These are phyloP conservation scores for Andrena haemorrhoa DNA, from an alignment of 2,888 invertebrate species.

Conservation along the genomic window DNA sequence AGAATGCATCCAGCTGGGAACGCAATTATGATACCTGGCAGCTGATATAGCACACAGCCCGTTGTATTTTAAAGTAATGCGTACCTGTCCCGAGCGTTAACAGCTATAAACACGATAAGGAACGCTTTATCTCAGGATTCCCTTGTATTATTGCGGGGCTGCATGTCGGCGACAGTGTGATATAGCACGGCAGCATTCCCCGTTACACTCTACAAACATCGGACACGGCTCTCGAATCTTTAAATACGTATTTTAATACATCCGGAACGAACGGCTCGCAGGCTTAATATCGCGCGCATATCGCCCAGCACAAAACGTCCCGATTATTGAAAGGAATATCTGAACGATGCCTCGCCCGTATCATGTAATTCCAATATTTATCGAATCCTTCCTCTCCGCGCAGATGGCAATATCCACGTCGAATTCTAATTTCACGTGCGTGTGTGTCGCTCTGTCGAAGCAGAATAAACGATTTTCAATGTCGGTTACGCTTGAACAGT, in stretches of 20 bases:
- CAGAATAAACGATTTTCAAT: background rate
- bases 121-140: slow-evolving; percentile 12
- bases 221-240: slow-evolving; percentile 28
- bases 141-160: slow-evolving; percentile 28
- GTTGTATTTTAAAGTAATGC: background rate
- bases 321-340: slow-evolving; percentile 49
- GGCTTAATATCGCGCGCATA: slow-evolving; percentile 23
- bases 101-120: slow-evolving; percentile 16
- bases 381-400: slow-evolving; percentile 25
- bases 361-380: slow-evolving; percentile 59
- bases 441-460: background rate
- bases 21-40: background rate
- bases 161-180: slow-evolving; percentile 28
- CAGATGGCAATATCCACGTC: background rate
- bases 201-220: slow-evolving; percentile 21
- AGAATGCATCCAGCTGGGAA: too few relatives aligned
- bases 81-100: slow-evolving; percentile 2
- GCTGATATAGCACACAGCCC: background rate
- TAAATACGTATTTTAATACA: slow-evolving; percentile 39
- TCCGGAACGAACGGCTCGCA: slow-evolving; percentile 3
- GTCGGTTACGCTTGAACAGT: too few relatives aligned
- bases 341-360: slow-evolving; percentile 41
- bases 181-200: slow-evolving; percentile 13
- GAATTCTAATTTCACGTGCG: slow-evolving; percentile 5
- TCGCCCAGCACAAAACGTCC: slow-evolving; percentile 10